Evolutionary conservation across 2,888 invertebrate species (phyloP).

Genomic region (Phrixothrix hirtus): DNA sequence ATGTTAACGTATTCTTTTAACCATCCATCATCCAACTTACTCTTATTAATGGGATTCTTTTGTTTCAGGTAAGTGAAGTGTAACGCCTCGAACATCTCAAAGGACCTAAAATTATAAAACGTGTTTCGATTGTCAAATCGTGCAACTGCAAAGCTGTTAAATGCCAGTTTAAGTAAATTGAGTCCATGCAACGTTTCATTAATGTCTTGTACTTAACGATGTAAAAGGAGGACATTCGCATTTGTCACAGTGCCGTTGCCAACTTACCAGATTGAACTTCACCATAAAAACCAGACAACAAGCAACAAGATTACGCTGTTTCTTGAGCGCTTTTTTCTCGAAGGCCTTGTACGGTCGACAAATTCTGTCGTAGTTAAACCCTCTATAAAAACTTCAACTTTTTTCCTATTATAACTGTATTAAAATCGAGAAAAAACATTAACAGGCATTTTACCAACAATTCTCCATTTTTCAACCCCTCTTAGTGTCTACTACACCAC

Average conservation of each 20-base stretch:
- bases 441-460: neutral
- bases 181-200: conserved; percentile 12
- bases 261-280: conserved; percentile 20
- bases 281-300: conserved; percentile 21
- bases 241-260: conserved; percentile 19
- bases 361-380: neutral
- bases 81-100: neutral
- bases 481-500: neutral
- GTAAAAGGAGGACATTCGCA: conserved; percentile 19
- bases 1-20: neutral
- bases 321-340: neutral
- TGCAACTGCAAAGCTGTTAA: conserved; percentile 6
- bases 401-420: neutral
- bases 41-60: neutral
- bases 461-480: neutral
- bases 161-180: conserved; percentile 13
- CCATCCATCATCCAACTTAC: neutral
- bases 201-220: conserved; percentile 24
- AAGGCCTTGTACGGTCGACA: neutral
- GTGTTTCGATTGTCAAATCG: neutral
- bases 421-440: neutral
- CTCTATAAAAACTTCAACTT: no score
- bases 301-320: no score
- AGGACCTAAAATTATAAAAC: neutral
- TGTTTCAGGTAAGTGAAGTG: neutral